These are phyloP conservation scores for Achlya flavicornis DNA, from an alignment of 2,888 invertebrate species.

Conservation along the genomic window DNA sequence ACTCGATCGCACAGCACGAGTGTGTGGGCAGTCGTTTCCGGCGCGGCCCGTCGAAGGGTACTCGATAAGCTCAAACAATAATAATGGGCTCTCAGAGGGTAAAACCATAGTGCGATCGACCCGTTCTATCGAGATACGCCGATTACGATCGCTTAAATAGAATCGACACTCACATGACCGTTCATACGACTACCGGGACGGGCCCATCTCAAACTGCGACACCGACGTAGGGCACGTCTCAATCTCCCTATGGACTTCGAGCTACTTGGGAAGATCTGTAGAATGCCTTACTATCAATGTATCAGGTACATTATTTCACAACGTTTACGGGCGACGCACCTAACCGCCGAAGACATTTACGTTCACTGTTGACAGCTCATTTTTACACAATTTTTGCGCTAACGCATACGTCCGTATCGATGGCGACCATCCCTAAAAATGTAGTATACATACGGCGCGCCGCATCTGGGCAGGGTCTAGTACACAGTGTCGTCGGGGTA, in stretches of 20 bases:
- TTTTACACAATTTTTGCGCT: neutral
- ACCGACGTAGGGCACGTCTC: neutral
- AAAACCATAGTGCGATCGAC: neutral
- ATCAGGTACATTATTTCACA: neutral
- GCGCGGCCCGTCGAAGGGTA: neutral
- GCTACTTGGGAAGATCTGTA: neutral
- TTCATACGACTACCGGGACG: neutral
- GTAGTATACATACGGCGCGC: no score
- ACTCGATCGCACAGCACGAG: constrained; percentile 43
- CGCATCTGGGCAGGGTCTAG: no score
- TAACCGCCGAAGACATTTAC: neutral
- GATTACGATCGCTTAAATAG: neutral
- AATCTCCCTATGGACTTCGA: neutral
- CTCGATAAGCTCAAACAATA: neutral
- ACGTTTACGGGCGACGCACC: neutral
- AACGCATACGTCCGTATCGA: neutral
- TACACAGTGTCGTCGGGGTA: constrained; percentile 75
- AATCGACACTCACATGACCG: neutral
- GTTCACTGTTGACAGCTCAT: neutral
- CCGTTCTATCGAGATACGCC: neutral
- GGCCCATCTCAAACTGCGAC: neutral
- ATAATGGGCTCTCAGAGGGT: neutral
- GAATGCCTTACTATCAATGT: neutral
- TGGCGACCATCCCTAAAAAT: no score
- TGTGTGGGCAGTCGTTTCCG: constrained; percentile 17